phyloP scores from a whole-genome alignment of 2,888 invertebrate genomes.

The Sipha maydis region DNA sequence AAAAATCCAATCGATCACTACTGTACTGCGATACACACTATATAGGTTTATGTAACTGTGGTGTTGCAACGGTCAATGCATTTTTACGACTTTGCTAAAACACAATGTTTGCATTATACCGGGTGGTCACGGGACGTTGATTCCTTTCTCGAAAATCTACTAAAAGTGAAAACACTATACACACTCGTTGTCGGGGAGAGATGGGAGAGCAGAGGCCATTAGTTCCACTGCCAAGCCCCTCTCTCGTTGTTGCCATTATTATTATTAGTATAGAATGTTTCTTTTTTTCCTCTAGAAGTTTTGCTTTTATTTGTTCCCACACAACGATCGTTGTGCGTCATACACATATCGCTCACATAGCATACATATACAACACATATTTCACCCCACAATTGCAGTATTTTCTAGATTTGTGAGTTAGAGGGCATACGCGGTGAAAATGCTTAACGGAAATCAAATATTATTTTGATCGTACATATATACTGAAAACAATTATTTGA shows the following conservation, averaged over 20 bases:
- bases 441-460: too few species aligned
- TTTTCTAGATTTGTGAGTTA: neutral
- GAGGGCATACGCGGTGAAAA: too few species aligned
- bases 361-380: neutral
- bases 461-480: too few species aligned
- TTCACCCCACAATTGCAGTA: neutral
- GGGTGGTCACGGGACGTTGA: constrained; percentile 59
- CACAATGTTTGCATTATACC: constrained; percentile 60
- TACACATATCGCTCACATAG: neutral
- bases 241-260: constrained; percentile 30
- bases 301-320: constrained; percentile 52
- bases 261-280: constrained; percentile 10
- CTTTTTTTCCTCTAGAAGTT: constrained; percentile 19
- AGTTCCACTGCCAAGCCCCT: constrained; percentile 47
- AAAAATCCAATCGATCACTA: too few species aligned
- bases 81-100: constrained; percentile 57
- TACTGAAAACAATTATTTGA: too few species aligned
- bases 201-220: constrained; percentile 33
- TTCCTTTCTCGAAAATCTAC: constrained; percentile 56
- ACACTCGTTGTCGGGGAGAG: neutral
- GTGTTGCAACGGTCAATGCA: neutral
- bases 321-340: neutral
- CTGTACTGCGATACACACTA: too few species aligned
- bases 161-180: constrained; percentile 46
- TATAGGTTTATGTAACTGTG: too few species aligned